Percentiles rank a stretch among this genome's conserved stretches.
Evolutionary conservation across 2,888 invertebrate species (phyloP).

Genomic region (Cremastobaeus sp.): DNA sequence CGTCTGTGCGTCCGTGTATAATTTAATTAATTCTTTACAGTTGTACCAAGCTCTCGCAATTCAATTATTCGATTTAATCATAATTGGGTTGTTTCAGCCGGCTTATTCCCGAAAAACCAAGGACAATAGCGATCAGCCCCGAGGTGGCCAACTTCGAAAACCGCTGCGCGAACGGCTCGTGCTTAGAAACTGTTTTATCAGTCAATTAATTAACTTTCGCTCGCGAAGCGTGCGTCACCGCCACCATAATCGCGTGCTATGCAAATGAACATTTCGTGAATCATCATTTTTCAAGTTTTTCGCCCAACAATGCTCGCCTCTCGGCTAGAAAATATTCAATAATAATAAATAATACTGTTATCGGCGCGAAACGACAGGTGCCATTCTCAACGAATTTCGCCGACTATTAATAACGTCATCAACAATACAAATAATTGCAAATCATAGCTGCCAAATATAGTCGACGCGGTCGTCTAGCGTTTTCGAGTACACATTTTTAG

Average conservation of each 20-base stretch:
- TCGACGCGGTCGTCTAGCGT: no score
- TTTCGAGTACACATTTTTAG: no score
- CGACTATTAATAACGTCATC: no score
- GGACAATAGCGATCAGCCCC: background rate
- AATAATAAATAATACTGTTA: no score
- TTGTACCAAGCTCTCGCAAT: conserved; percentile 1
- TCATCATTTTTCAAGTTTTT: background rate
- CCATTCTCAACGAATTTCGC: no score
- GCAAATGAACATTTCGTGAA: background rate
- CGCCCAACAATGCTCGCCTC: background rate
- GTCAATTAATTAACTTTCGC: conserved; percentile 8
- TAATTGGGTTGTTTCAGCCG: no score
- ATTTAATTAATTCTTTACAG: conserved; percentile 16
- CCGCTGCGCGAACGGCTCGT: background rate
- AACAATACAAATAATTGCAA: no score
- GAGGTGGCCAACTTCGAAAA: conserved; percentile 10
- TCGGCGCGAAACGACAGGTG: no score
- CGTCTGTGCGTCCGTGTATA: conserved; percentile 7
- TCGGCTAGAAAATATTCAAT: no score
- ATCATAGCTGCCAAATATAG: no score
- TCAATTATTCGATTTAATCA: conserved; percentile 31
- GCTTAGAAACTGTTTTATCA: background rate
- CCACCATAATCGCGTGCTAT: conserved; percentile 1
- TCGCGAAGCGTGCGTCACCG: background rate
- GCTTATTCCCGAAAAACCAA: no score